These are phyloP conservation scores for Mercenaria mercenaria DNA, from an alignment of 1,140 invertebrate genomes.

Conservation along the genomic window DNA sequence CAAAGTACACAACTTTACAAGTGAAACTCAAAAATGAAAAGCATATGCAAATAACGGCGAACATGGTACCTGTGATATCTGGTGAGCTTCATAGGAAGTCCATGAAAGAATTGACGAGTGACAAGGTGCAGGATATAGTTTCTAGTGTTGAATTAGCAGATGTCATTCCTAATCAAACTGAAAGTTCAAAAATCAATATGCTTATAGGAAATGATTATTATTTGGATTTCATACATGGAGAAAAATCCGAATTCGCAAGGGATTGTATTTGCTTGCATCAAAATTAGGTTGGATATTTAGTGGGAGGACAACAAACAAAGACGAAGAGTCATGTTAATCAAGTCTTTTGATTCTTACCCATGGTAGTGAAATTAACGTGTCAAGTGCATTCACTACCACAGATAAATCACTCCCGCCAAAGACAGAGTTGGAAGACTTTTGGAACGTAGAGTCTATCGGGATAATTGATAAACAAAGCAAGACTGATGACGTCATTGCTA, in stretches of 20 bases:
- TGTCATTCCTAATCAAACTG: neutral
- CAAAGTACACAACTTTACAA: no score
- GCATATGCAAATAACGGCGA: no score
- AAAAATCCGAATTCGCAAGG: slow-evolving; percentile 24
- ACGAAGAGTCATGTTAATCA: neutral
- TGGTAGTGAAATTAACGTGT: neutral
- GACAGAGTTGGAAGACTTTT: neutral
- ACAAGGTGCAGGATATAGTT: neutral
- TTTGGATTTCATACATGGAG: neutral
- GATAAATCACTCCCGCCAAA: neutral
- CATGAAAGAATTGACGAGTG: no score
- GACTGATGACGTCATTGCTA: neutral
- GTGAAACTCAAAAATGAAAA: no score
- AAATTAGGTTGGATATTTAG: neutral
- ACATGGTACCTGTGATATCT: no score
- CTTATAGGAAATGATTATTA: no score
- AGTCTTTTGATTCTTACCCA: slow-evolving; percentile 37
- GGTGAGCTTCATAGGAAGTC: no score
- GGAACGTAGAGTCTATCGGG: neutral
- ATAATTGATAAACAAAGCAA: neutral
- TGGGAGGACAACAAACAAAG: neutral
- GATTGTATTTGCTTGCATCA: slow-evolving; percentile 40
- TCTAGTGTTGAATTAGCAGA: neutral
- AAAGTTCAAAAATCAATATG: neutral
- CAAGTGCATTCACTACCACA: neutral